These are phyloP conservation scores for Pseudochaenichthys georgianus DNA, from an alignment of 2,797 vertebrate species.

Conservation along the genomic window DNA sequence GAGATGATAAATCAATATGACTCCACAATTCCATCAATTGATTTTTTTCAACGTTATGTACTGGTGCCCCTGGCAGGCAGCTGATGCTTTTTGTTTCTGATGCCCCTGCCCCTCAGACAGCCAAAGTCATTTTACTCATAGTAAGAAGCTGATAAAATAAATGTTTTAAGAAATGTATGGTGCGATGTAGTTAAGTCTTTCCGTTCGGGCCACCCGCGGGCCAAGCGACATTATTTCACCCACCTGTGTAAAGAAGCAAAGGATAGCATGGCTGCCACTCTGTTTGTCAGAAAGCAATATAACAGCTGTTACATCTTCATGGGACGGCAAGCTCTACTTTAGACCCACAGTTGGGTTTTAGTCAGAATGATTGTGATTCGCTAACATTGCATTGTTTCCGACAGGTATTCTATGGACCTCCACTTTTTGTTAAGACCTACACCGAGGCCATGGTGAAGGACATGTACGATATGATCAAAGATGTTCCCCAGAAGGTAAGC, in stretches of 20 bases:
- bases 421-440: conserved; percentile 75
- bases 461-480: conserved; percentile 84
- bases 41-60: too few relatives aligned
- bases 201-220: too few relatives aligned
- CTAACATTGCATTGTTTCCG: neutral
- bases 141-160: too few relatives aligned
- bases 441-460: conserved; percentile 84
- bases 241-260: neutral
- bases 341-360: neutral
- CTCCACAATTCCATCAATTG: too few relatives aligned
- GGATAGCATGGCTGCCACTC: neutral
- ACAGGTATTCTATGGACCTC: conserved; percentile 72
- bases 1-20: too few relatives aligned
- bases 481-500: conserved; percentile 82
- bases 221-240: neutral
- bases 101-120: too few relatives aligned
- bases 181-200: too few relatives aligned
- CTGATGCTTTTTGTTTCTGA: too few relatives aligned
- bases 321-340: neutral
- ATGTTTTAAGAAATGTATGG: too few relatives aligned
- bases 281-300: neutral
- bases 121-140: too few relatives aligned
- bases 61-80: too few relatives aligned
- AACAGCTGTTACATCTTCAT: neutral
- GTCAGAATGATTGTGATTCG: neutral